These are phyloP conservation scores for Willisornis vidua DNA, from an alignment of 2,113 vertebrate species.

Conservation along the genomic window DNA sequence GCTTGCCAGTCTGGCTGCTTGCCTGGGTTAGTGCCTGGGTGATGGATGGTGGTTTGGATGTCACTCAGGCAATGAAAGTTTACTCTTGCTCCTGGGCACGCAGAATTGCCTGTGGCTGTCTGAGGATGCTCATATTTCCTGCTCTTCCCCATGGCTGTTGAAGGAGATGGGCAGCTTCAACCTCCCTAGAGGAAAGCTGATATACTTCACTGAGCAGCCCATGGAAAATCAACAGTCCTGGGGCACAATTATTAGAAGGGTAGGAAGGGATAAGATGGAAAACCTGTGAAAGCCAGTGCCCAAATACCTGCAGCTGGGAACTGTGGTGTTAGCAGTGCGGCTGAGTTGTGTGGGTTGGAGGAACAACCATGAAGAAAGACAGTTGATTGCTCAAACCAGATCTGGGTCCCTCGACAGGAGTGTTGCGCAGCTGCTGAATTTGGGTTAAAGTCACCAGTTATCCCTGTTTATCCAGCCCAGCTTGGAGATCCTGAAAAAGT, in stretches of 20 bases:
- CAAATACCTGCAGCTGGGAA: neutral
- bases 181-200: neutral
- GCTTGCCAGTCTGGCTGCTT: conserved; percentile 14
- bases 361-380: neutral
- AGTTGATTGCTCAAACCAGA: neutral
- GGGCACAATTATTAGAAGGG: neutral
- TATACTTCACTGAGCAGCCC: neutral
- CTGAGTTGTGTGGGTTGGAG: neutral
- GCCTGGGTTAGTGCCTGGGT: neutral
- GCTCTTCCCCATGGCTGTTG: neutral
- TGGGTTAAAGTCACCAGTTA: neutral
- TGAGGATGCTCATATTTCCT: neutral
- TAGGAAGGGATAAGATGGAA: neutral
- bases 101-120: neutral
- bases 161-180: neutral
- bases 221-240: neutral
- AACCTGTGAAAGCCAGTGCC: neutral
- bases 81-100: neutral
- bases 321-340: neutral
- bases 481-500: neutral
- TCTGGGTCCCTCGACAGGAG: neutral
- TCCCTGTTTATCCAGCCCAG: neutral
- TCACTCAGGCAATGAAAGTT: neutral
- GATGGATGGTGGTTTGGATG: conserved; percentile 34
- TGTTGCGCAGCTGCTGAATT: neutral